A percentile compares a stretch with the other conserved stretches of the same genome.
Evolutionary conservation across 2,113 vertebrate genomes (phyloP).

Genomic region (Oryzias melastigma): DNA sequence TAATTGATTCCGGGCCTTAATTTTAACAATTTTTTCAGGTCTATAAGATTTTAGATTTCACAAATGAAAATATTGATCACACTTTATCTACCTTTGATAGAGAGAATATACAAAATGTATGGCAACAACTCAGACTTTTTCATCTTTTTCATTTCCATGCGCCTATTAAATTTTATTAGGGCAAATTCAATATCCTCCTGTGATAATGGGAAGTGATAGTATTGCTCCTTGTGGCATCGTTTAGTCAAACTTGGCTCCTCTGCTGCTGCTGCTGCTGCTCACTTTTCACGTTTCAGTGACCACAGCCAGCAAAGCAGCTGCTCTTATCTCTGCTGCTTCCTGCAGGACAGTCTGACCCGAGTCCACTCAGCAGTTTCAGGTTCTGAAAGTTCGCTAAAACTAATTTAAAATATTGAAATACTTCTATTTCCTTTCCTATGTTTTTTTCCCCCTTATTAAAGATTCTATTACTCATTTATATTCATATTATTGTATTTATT

Average conservation of each 20-base stretch:
- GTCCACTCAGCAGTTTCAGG: constrained; percentile 19
- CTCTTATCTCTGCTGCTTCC: constrained; percentile 60
- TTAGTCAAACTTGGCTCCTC: constrained; percentile 49
- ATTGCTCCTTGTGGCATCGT: constrained; percentile 54
- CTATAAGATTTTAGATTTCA: no score
- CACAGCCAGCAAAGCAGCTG: constrained; percentile 56
- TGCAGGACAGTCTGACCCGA: constrained; percentile 36
- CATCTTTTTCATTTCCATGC: constrained; percentile 14
- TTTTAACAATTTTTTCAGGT: no score
- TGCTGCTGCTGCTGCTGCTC: constrained; percentile 63
- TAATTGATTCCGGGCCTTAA: no score
- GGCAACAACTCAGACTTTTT: constrained; percentile 3
- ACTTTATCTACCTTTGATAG: not conserved
- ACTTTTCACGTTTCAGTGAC: constrained; percentile 69
- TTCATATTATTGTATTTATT: no score
- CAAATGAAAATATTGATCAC: not conserved
- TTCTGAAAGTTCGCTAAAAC: constrained; percentile 16
- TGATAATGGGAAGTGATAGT: constrained; percentile 60
- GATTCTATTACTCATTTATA: no score
- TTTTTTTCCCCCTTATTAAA: no score
- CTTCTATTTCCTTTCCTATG: no score
- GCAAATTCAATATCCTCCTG: constrained; percentile 50
- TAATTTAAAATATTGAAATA: no score
- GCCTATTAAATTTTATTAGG: constrained; percentile 45
- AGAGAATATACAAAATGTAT: not conserved